Evolutionary conservation across 2,888 invertebrate species (phyloP), one percentile per base, ranked within the genome.

Genomic region (Hecatera dysodea): DNA sequence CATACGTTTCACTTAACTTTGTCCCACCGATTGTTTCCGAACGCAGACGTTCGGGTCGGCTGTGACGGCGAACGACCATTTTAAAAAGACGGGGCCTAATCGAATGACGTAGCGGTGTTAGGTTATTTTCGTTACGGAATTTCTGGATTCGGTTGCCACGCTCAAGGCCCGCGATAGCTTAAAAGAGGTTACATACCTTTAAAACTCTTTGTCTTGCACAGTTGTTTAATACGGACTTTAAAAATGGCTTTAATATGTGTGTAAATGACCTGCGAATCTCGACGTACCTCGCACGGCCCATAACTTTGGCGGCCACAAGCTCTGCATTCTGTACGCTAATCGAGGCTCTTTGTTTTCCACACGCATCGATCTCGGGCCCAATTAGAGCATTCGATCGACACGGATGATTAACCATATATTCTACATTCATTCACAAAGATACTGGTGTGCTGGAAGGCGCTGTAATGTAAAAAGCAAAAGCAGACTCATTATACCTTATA

Each of bases 281-380:
- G 17, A n/a, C 48, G 19, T 44, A 61, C 61, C 76, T 50, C 19
- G 29, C 17, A 61, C 33, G 15, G 57, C 44, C 24, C 17, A 64
- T 66, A 62, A 78, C 66, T 60, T 75, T 60, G 27, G 63, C 53
- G 64, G 60, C 46, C 59, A 15, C 48, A 39, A 67, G 63, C 69
- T 29, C n/a, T n/a, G 56, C 56, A 78, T 78, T 80, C 70, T 69
- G 68, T 78, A 76, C 71, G 71, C 72, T 77, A 80, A 82, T 82
- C 77, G 76, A 69, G 71, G 70, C 75, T 84, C 88, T 91, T 92
- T 92, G 93, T 93, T 90, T 88, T 82, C 78, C 67, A 70, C 85
- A 83, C 87, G 85, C 91, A 91, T 91, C 92, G 88, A 89, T 91
- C 90, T 90, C 86, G 15, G 33, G 65, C 67, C 88, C 91, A 92